phyloP scores from a whole-genome alignment of 2,797 vertebrate genomes.

The Lacerta bilineata region DNA sequence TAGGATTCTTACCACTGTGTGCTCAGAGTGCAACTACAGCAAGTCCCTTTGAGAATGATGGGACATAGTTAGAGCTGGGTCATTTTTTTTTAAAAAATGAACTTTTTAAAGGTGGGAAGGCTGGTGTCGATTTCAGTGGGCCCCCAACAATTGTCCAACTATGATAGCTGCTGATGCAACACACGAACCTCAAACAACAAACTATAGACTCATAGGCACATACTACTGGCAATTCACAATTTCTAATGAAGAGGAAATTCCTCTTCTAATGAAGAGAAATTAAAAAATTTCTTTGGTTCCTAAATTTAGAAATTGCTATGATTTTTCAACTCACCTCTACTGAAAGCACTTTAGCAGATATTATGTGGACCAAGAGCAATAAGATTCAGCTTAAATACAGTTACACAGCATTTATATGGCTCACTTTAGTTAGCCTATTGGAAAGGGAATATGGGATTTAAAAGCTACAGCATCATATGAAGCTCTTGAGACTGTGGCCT shows the following conservation, averaged over 20 bases:
- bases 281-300: background rate
- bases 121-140: no score
- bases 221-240: background rate
- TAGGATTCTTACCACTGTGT: no score
- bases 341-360: background rate
- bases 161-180: background rate
- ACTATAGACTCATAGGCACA: background rate
- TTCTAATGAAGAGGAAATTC: background rate
- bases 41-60: no score
- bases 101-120: no score
- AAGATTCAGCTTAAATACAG: background rate
- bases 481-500: conserved; percentile 14
- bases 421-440: conserved; percentile 24
- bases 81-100: no score
- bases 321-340: background rate
- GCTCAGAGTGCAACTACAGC: no score
- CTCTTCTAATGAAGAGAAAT: background rate
- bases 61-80: no score
- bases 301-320: conserved; percentile 4
- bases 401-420: conserved; percentile 1
- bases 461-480: background rate
- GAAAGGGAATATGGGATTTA: conserved; percentile 27
- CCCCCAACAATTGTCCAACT: no score
- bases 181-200: background rate
- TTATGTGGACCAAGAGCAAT: background rate